Conservation (phyloP, 1,140 invertebrate genomes). For the Tetramorium simillimum region DNA sequence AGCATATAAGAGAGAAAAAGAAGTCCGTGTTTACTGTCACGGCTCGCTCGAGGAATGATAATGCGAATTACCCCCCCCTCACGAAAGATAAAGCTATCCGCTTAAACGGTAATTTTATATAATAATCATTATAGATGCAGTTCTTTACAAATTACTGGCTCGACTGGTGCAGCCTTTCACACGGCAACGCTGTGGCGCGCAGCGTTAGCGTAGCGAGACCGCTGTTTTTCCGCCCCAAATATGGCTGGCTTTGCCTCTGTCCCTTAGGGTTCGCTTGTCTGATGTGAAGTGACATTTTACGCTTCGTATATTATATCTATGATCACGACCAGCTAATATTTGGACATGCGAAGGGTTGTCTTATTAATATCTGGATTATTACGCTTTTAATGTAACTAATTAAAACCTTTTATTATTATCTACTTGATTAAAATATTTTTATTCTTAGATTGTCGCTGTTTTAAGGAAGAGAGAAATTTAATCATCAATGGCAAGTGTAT, state of each 20-base stretch:
- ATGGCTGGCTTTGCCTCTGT: constrained; percentile 16
- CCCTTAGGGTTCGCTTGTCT: constrained; percentile 28
- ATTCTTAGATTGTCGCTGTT: not conserved
- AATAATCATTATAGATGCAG: not conserved
- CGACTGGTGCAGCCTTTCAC: not conserved
- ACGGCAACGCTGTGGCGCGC: not conserved
- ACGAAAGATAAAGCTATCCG: not conserved
- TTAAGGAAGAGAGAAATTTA: not conserved
- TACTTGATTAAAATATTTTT: not conserved
- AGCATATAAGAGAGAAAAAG: not conserved
- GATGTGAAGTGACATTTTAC: constrained; percentile 10
- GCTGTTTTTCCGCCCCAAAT: constrained; percentile 37
- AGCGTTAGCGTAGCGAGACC: not conserved
- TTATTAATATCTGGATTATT: not conserved
- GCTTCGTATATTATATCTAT: constrained; percentile 9
- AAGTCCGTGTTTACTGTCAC: not conserved
- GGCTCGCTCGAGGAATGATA: not conserved
- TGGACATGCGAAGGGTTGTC: not conserved
- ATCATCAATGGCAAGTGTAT: not conserved
- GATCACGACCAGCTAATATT: not conserved
- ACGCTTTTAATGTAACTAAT: not conserved
- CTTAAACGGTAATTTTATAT: constrained; percentile 13
- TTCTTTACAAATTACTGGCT: constrained; percentile 19
- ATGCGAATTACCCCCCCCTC: constrained; percentile 1
- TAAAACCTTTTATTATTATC: not conserved